Evolutionary conservation across 1,140 invertebrate genomes (phyloP).

Genomic region (Caenorhabditis brenneri): DNA sequence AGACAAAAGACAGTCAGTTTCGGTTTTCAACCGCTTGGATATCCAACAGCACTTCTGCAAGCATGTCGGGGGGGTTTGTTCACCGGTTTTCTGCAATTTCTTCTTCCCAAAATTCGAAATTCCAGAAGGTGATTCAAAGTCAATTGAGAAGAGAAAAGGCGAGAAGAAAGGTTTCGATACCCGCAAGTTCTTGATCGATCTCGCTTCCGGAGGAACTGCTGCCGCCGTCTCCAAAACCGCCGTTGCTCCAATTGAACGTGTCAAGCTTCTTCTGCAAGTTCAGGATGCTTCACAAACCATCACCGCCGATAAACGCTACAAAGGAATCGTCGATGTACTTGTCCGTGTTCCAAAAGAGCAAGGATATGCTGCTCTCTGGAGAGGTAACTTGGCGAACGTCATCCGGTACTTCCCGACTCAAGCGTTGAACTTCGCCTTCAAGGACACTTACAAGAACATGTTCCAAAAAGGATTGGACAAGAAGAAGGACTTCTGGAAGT

Average conservation of each 20-base stretch:
- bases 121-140: background rate
- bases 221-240: slow-evolving; percentile 86
- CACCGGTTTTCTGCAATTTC: background rate
- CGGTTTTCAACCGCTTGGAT: background rate
- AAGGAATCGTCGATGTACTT: slow-evolving; percentile 64
- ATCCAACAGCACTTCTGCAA: background rate
- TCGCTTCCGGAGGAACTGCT: slow-evolving; percentile 78
- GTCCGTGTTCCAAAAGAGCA: slow-evolving; percentile 62
- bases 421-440: slow-evolving; percentile 69
- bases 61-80: slow-evolving; percentile 1
- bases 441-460: slow-evolving; percentile 70
- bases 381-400: slow-evolving; percentile 65
- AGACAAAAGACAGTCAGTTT: background rate
- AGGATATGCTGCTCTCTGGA: slow-evolving; percentile 59
- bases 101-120: background rate
- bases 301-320: slow-evolving; percentile 75
- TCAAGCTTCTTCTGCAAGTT: slow-evolving; percentile 73
- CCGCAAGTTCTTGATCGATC: slow-evolving; percentile 65
- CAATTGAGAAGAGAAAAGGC: slow-evolving; percentile 31
- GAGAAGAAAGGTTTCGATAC: slow-evolving; percentile 60
- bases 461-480: slow-evolving; percentile 80
- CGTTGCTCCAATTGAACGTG: slow-evolving; percentile 74
- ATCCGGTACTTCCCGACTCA: slow-evolving; percentile 69
- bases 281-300: slow-evolving; percentile 78
- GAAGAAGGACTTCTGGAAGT: slow-evolving; percentile 84